phyloP scores from a whole-genome alignment of 2,888 invertebrate species.

The Punctoribates punctum region DNA sequence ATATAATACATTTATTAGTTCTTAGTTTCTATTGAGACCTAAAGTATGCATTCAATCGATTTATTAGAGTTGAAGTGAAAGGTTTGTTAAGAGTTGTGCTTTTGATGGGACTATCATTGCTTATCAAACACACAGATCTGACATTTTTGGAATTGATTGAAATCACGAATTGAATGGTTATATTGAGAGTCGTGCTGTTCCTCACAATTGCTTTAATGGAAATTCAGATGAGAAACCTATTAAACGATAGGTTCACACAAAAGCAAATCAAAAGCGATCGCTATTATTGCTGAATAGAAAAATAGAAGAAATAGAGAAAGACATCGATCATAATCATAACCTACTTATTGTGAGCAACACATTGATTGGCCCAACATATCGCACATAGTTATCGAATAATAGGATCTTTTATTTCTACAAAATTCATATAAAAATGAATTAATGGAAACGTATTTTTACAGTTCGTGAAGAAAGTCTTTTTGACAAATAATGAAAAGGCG shows the following conservation, averaged over 20 bases:
- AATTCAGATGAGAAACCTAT: neutral
- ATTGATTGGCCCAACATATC: neutral
- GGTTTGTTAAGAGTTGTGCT: neutral
- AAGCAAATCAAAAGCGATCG: slow-evolving; percentile 1
- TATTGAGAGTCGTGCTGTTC: slow-evolving; percentile 31
- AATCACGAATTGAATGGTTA: slow-evolving; percentile 26
- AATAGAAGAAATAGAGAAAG: neutral
- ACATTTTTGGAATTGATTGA: slow-evolving; percentile 25
- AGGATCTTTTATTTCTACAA: slow-evolving; percentile 16
- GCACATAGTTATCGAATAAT: slow-evolving; percentile 24
- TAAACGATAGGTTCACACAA: slow-evolving; percentile 4
- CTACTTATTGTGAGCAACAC: slow-evolving; percentile 27
- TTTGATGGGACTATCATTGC: slow-evolving; percentile 1
- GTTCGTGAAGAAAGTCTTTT: neutral
- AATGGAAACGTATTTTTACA: neutral
- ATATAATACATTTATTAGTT: no score
- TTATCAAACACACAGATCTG: slow-evolving; percentile 21
- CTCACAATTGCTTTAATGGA: slow-evolving; percentile 10
- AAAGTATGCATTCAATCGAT: no score
- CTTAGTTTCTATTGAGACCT: no score
- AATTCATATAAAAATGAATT: neutral
- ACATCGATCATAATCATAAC: slow-evolving; percentile 35
- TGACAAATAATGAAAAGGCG: neutral
- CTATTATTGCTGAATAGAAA: slow-evolving; percentile 1
- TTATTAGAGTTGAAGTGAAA: neutral